Evolutionary conservation across 2,113 vertebrate genomes (phyloP).

Genomic region (Choloepus hoffmanni): DNA sequence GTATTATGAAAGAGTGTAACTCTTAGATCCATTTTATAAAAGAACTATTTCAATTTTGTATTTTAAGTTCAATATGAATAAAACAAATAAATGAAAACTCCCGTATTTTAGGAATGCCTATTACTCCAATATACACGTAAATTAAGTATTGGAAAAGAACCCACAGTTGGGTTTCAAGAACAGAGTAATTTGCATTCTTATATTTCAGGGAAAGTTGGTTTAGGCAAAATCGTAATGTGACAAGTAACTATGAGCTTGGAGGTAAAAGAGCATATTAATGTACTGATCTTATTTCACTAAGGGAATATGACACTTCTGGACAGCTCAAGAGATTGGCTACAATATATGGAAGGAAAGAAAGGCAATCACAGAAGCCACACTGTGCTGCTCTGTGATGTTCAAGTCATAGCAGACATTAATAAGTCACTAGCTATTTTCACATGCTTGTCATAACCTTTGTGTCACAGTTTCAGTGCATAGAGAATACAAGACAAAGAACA

Average conservation of each 20-base stretch:
- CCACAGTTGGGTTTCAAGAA: background rate
- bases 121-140: constrained; percentile 52
- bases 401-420: constrained; percentile 58
- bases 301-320: constrained; percentile 57
- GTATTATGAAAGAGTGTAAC: background rate
- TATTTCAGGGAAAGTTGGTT: constrained; percentile 55
- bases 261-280: constrained; percentile 40
- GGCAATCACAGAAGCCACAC: background rate
- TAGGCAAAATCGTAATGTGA: constrained; percentile 63
- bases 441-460: constrained; percentile 77
- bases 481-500: constrained; percentile 65
- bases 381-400: background rate
- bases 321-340: constrained; percentile 56
- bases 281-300: constrained; percentile 31
- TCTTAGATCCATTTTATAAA: background rate
- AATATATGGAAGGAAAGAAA: background rate
- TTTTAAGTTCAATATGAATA: constrained; percentile 38
- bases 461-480: constrained; percentile 67
- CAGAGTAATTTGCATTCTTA: constrained; percentile 37
- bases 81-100: constrained; percentile 53
- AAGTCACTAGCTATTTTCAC: constrained; percentile 70
- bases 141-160: background rate
- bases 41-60: background rate
- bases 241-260: constrained; percentile 45
- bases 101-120: constrained; percentile 25